Conservation (phyloP, 30 jellyfish, hydroid and myxozoan species). For the Aurelia coerulea region DNA sequence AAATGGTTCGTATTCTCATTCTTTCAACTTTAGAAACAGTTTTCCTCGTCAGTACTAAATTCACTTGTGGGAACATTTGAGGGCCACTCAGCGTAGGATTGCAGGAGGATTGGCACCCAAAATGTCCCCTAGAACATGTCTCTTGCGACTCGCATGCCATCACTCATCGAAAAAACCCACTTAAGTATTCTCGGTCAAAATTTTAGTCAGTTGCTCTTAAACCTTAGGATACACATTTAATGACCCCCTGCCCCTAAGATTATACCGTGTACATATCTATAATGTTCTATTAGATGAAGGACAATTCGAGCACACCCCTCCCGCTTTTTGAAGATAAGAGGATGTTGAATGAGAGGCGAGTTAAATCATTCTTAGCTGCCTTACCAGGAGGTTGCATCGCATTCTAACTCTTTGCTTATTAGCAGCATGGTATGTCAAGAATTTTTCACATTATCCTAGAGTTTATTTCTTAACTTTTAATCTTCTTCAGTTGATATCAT, state of each 20-base stretch:
- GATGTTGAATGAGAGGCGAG: not conserved
- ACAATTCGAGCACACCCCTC: constrained; percentile 25
- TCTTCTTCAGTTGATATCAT: not conserved
- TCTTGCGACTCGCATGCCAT: not conserved
- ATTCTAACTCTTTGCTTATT: not conserved
- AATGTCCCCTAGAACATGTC: not conserved
- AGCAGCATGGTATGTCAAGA: constrained; percentile 51
- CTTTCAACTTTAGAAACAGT: no score
- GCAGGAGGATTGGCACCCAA: no score
- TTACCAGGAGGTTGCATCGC: constrained; percentile 17
- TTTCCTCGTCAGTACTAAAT: no score
- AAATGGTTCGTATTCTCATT: no score
- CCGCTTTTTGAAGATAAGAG: constrained; percentile 38
- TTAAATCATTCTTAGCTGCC: constrained; percentile 25
- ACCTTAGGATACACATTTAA: not conserved
- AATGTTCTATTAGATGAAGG: not conserved
- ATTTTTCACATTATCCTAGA: not conserved
- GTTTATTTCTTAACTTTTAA: not conserved
- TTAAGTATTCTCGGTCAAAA: no score
- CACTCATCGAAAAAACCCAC: not conserved
- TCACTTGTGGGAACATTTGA: no score
- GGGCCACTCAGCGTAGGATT: no score
- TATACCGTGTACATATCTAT: constrained; percentile 20
- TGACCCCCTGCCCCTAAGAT: constrained; percentile 66
- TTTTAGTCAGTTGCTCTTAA: no score